Evolutionary conservation across 1,140 invertebrate species (phyloP).

Genomic region (Hesperophylax magnus): DNA sequence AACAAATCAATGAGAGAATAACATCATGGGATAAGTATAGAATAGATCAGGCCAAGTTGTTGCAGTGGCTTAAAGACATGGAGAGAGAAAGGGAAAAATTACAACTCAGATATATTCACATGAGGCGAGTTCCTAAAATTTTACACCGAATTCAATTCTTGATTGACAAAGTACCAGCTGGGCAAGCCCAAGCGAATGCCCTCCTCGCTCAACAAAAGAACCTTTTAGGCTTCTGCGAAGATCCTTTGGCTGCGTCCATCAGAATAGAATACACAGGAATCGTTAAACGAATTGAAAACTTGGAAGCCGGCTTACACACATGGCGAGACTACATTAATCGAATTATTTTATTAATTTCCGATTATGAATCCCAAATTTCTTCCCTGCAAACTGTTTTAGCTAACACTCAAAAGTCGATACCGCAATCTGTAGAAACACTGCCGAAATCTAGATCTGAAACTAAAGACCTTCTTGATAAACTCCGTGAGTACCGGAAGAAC

Average conservation of each 20-base stretch:
- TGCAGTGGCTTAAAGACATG: constrained; percentile 85
- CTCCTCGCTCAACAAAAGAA: constrained; percentile 77
- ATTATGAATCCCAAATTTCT: constrained; percentile 73
- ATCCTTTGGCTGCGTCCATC: constrained; percentile 81
- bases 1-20: constrained; percentile 80
- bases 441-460: constrained; percentile 65
- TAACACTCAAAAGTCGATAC: constrained; percentile 72
- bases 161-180: constrained; percentile 77
- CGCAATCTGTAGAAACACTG: constrained; percentile 64
- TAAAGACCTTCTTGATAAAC: constrained; percentile 72
- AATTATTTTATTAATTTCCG: constrained; percentile 74
- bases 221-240: constrained; percentile 82
- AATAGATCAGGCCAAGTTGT: constrained; percentile 78
- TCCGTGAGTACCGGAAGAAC: constrained; percentile 73
- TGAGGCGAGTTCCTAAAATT: constrained; percentile 81
- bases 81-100: constrained; percentile 84
- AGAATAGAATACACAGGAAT: constrained; percentile 85
- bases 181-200: constrained; percentile 76
- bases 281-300: constrained; percentile 81
- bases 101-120: constrained; percentile 84
- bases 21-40: constrained; percentile 87
- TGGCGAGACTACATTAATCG: constrained; percentile 82
- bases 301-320: constrained; percentile 84
- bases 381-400: constrained; percentile 73
- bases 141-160: constrained; percentile 78